Percentiles rank a stretch among this genome's conserved stretches.
phyloP scores from a whole-genome alignment of 2,113 vertebrate genomes.

The Peromyscus californicus region DNA sequence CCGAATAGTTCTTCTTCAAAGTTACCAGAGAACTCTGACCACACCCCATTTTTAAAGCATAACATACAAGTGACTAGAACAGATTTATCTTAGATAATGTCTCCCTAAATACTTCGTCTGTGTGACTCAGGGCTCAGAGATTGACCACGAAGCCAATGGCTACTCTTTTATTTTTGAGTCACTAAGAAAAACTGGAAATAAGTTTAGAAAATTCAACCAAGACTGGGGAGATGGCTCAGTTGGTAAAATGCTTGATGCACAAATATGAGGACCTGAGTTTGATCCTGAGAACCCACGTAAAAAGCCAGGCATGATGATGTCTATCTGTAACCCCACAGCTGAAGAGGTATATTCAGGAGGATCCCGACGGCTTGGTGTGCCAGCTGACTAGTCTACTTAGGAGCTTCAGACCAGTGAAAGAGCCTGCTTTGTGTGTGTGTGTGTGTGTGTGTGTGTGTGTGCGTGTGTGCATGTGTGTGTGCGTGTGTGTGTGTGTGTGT shows the following conservation, averaged over 20 bases:
- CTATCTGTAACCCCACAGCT: neutral
- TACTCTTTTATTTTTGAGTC: constrained; percentile 6
- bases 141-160: neutral
- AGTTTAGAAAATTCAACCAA: constrained; percentile 12
- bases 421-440: too few species aligned
- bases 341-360: neutral
- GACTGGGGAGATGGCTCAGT: neutral
- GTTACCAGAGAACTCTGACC: constrained; percentile 2
- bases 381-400: too few species aligned
- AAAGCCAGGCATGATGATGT: neutral
- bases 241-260: neutral
- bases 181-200: constrained; percentile 43
- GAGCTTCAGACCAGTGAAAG: neutral
- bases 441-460: neutral
- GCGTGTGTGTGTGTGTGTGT: too few species aligned
- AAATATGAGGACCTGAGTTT: neutral
- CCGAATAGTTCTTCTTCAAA: neutral
- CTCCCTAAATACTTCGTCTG: neutral
- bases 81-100: neutral
- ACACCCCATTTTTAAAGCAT: constrained; percentile 54
- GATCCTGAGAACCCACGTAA: too few species aligned
- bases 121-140: neutral
- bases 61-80: neutral
- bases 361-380: neutral
- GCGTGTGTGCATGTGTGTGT: neutral